A percentile compares a stretch with the other conserved stretches of the same genome.
phyloP scores from a whole-genome alignment of 2,797 vertebrate species.

The Hoplostethus atlanticus region DNA sequence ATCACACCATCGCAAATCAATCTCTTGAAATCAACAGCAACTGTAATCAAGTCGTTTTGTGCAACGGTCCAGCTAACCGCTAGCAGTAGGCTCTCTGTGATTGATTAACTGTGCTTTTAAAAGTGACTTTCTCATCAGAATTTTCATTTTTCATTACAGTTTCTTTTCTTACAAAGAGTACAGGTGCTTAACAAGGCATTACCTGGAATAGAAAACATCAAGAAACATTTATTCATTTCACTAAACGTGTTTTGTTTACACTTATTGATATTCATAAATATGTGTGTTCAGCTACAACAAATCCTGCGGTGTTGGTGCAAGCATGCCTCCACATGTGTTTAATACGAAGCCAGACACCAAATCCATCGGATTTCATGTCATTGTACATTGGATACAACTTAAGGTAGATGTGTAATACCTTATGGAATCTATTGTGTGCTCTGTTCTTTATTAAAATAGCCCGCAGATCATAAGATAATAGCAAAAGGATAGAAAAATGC shows the following conservation, averaged over 20 bases:
- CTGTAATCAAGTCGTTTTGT: conserved; percentile 65
- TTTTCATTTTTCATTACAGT: conserved; percentile 72
- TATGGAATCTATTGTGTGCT: neutral
- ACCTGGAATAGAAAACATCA: conserved; percentile 39
- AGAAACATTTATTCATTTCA: conserved; percentile 63
- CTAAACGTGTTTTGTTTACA: conserved; percentile 46
- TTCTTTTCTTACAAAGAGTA: conserved; percentile 57
- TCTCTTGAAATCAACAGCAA: conserved; percentile 62
- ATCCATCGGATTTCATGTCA: conserved; percentile 62
- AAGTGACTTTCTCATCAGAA: conserved; percentile 71
- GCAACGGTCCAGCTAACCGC: conserved; percentile 54
- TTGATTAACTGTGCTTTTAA: conserved; percentile 69
- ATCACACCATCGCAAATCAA: conserved; percentile 35
- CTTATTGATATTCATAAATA: conserved; percentile 60
- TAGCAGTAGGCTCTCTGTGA: conserved; percentile 56
- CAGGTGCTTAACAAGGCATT: conserved; percentile 63
- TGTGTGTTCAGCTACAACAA: conserved; percentile 33
- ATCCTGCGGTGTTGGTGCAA: conserved; percentile 42
- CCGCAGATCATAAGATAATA: conserved; percentile 8
- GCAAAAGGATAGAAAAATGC: conserved; percentile 28
- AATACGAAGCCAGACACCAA: conserved; percentile 53
- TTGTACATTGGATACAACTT: neutral
- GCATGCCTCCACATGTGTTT: conserved; percentile 65
- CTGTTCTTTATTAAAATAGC: too few relatives aligned
- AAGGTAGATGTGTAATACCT: conserved; percentile 41